Evolutionary conservation across 2,797 vertebrate species (phyloP).

Genomic region (Picus viridis): DNA sequence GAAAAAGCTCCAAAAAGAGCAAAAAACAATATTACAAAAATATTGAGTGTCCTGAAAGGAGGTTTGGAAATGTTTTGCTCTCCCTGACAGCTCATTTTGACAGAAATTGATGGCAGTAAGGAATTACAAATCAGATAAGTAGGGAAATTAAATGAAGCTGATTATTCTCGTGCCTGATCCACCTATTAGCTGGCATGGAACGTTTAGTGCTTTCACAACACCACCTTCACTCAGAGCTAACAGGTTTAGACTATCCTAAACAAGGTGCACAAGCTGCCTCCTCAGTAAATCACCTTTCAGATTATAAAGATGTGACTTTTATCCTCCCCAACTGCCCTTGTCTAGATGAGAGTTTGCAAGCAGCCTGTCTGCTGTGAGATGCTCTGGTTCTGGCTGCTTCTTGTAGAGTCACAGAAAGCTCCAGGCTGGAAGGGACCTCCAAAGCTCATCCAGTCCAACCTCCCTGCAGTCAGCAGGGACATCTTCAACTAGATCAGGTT

Average conservation of each 20-base stretch:
- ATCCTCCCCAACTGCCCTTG: background rate
- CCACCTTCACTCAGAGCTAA: background rate
- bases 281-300: background rate
- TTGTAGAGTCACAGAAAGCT: too few species aligned
- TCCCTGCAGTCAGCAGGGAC: too few species aligned
- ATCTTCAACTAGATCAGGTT: too few species aligned
- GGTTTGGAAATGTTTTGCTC: background rate
- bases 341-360: background rate
- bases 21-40: background rate
- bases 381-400: background rate
- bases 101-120: background rate
- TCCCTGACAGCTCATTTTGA: background rate
- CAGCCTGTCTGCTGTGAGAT: background rate
- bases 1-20: background rate
- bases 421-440: too few species aligned
- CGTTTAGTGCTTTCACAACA: background rate
- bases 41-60: rapidly evolving
- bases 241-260: background rate
- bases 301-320: background rate
- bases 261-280: rapidly evolving
- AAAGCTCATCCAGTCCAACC: too few species aligned
- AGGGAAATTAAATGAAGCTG: conserved; percentile 3
- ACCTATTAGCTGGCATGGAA: rapidly evolving
- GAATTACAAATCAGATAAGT: background rate
- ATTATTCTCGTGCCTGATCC: background rate